These are phyloP conservation scores for Bos indicus DNA, from an alignment of 2,113 vertebrate species.

Conservation along the genomic window DNA sequence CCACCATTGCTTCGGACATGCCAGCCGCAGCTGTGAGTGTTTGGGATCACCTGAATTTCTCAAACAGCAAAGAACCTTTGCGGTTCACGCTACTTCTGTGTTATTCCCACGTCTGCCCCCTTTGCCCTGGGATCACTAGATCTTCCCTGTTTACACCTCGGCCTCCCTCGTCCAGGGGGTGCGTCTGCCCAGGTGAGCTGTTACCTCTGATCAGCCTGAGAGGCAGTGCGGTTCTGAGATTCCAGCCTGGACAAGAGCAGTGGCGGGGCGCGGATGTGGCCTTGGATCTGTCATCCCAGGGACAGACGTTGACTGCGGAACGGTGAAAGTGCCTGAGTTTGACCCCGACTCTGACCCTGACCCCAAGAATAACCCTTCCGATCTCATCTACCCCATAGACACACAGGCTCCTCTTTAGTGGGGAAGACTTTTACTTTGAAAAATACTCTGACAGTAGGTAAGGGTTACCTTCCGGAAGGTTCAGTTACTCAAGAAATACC, in stretches of 20 bases:
- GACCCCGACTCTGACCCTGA: neutral
- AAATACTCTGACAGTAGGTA: neutral
- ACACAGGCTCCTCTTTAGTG: neutral
- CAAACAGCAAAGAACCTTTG: neutral
- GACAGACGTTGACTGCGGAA: fast-evolving
- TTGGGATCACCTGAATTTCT: neutral
- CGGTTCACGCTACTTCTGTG: neutral
- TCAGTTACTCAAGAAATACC: neutral
- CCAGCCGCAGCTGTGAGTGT: neutral
- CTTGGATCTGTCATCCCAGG: neutral
- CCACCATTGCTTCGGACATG: neutral
- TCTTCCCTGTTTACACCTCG: neutral
- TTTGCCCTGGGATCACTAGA: neutral
- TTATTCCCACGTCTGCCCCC: neutral
- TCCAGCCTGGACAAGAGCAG: neutral
- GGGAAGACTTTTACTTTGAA: neutral
- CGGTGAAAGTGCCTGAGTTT: neutral
- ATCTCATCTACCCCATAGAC: neutral
- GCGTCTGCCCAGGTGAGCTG: neutral
- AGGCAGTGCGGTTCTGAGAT: neutral
- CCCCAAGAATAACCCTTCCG: neutral
- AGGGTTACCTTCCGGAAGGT: neutral
- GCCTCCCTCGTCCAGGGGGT: neutral
- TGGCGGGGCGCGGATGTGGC: neutral
- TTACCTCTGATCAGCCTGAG: neutral